Evolutionary conservation across 1,140 invertebrate genomes (phyloP).

Genomic region (Latrodectus geometricus): DNA sequence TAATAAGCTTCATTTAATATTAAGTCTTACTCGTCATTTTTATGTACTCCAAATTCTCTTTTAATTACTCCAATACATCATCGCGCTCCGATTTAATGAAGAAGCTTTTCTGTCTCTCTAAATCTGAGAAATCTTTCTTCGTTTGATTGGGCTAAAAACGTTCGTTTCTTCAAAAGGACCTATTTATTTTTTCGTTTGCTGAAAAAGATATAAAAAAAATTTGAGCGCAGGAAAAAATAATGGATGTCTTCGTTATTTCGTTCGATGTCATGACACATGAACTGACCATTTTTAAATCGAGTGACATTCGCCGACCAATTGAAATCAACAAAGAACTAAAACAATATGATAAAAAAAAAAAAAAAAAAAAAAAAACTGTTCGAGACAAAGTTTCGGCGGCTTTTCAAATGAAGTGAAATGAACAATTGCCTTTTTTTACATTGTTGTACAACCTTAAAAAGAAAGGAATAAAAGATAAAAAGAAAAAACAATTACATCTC

Average conservation of each 20-base stretch:
- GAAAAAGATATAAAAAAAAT: not conserved
- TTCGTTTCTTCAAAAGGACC: not conserved
- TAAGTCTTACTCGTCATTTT: slow-evolving; percentile 14
- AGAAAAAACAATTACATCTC: not conserved
- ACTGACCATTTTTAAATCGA: slow-evolving; percentile 1
- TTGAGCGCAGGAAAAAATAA: not conserved
- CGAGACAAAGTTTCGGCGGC: not conserved
- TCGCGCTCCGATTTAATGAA: slow-evolving; percentile 18
- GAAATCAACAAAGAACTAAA: slow-evolving; percentile 32
- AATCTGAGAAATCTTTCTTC: not conserved
- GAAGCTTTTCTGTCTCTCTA: not conserved
- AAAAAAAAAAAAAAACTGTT: not conserved
- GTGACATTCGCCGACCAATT: slow-evolving; percentile 27
- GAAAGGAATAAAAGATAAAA: not conserved
- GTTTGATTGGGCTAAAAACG: not conserved
- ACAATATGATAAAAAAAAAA: not conserved
- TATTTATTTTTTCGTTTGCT: not conserved
- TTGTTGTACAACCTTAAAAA: not conserved
- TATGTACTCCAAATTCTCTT: slow-evolving; percentile 8
- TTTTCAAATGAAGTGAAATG: slow-evolving; percentile 31
- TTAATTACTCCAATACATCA: slow-evolving; percentile 21
- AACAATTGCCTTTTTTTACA: not conserved
- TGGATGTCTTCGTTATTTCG: slow-evolving; percentile 1
- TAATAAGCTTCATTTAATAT: slow-evolving; percentile 2
- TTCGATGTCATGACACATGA: slow-evolving; percentile 11